Evolutionary conservation across 2,888 invertebrate species (phyloP).

Genomic region (Morpho deidamia): DNA sequence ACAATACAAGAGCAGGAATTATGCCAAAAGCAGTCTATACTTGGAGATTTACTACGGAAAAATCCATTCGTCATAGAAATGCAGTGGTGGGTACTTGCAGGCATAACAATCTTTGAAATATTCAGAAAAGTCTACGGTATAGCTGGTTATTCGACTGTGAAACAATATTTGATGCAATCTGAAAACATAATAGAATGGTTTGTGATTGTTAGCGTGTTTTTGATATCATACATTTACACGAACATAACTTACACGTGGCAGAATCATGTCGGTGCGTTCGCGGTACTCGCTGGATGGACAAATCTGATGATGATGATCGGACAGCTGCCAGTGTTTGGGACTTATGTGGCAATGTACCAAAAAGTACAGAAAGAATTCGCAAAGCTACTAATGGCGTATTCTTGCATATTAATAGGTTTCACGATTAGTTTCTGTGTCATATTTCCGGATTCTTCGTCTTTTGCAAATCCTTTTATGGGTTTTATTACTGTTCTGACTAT

Average conservation of each 20-base stretch:
- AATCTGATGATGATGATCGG: conserved; percentile 95
- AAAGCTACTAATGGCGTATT: conserved; percentile 90
- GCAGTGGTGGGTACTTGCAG: conserved; percentile 90
- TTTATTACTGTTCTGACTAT: conserved; percentile 91
- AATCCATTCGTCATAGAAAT: conserved; percentile 88
- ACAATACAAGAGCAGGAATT: conserved; percentile 85
- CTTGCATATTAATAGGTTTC: conserved; percentile 90
- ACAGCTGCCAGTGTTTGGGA: conserved; percentile 91
- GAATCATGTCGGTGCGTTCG: conserved; percentile 91
- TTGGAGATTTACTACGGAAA: conserved; percentile 85
- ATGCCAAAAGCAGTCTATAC: conserved; percentile 87
- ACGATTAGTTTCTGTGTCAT: conserved; percentile 93
- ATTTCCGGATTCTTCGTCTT: conserved; percentile 89
- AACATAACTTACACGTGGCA: conserved; percentile 88
- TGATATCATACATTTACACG: conserved; percentile 89
- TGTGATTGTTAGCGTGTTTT: conserved; percentile 89
- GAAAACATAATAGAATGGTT: conserved; percentile 94
- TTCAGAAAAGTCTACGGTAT: conserved; percentile 89
- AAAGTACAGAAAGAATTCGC: conserved; percentile 92
- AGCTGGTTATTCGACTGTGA: conserved; percentile 88
- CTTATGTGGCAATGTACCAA: conserved; percentile 94
- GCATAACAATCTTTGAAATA: conserved; percentile 88
- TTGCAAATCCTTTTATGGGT: conserved; percentile 90
- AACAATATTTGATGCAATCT: conserved; percentile 88
- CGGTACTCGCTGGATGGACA: conserved; percentile 91